Evolutionary conservation across 2,888 invertebrate genomes (phyloP), one percentile per base, ranked within the genome.

Genomic region (Sabellastarte sp.): DNA sequence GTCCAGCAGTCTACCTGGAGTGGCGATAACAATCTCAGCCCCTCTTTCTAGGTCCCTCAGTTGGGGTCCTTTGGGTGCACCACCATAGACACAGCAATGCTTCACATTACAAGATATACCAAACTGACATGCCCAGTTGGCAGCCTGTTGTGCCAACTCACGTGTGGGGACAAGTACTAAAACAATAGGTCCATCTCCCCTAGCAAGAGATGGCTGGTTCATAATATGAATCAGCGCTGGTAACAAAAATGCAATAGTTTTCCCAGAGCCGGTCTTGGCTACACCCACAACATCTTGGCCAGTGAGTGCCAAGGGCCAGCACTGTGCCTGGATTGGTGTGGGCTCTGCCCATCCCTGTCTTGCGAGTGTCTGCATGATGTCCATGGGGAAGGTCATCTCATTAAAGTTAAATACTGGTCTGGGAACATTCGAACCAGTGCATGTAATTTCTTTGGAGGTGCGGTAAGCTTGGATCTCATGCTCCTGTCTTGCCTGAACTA

Each of bases 31-130:
- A 75, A 96, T 93, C 81, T 96, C 95, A 10, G 94, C 93, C 61
- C 95, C 84, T 72, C 84, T 76, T 69, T 85, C 84, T 59, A 87
- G 74, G 65, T 85, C 85, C 64, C 84, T 73, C 50, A 85, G 79
- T 73, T 97, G 95, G 20, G 94, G 95, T 61, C 87, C 93, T 83
- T 97, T 98, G 0, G 96, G 95, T 1, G 97, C 95, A 20, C 99
- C 99, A 62, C 99, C 99, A 85, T 98, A 99, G 31, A 97, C 91
- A 84, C 98, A 99, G 1, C 95, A 95, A 81, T 95, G 94, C 53
- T 94, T 88, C 67, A 97, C 91, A 78, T 91, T 89, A 1, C 93
- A 91, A 0, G 90, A 88, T 57, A 88, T 88, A 64, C 96, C 96
- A 85, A 95, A 97, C 76, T 95, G 93, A 66, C 90, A 89, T 0